Evolutionary conservation across 2,888 invertebrate species (phyloP), one percentile per base, ranked within the genome.

Genomic region (Carabus problematicus): DNA sequence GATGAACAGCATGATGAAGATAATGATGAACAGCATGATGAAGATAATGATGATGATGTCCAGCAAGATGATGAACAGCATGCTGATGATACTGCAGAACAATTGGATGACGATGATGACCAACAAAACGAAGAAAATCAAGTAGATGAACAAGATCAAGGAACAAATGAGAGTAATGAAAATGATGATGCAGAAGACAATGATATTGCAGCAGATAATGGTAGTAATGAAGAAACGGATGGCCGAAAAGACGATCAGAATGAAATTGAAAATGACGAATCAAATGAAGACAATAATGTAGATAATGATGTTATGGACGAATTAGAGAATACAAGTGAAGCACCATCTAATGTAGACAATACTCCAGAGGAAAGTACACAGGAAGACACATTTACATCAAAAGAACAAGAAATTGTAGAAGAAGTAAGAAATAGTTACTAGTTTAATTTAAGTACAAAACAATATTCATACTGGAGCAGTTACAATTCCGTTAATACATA

Each of bases 201-300:
- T 18, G 55, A 43, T n/a, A 41, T 19, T 18, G 16, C 18, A 9
- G 11, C 14, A 12, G 61, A 70, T 18, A 55, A 71, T 45, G 76
- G 75, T 18, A 76, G 75, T 1, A 76, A 77, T 7, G 75, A 76
- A 8, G 75, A 74, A 0, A 74, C 61, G 8, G 74, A 77, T 55
- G 72, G 77, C 59, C 73, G 74, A 39, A 75, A 74, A 61, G 77
- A 77, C 52, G 77, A 79, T 54, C 78, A 77, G n/a, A 74, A 77
- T 54, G 75, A 76, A 16, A 29, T 29, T 29, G 76, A 79, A 54
- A 72, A 61, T 9, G 72, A 73, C 54, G 70, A 73, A 41, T 64
- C 71, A 72, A 75, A 73, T 4, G 76, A 79, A 47, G 70, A 77
- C 61, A 80, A 79, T 58, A 81, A 80, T 63, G 82, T 81, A 52